Evolutionary conservation across 1,140 invertebrate species (phyloP).

Genomic region (Drosophila ohnishii): DNA sequence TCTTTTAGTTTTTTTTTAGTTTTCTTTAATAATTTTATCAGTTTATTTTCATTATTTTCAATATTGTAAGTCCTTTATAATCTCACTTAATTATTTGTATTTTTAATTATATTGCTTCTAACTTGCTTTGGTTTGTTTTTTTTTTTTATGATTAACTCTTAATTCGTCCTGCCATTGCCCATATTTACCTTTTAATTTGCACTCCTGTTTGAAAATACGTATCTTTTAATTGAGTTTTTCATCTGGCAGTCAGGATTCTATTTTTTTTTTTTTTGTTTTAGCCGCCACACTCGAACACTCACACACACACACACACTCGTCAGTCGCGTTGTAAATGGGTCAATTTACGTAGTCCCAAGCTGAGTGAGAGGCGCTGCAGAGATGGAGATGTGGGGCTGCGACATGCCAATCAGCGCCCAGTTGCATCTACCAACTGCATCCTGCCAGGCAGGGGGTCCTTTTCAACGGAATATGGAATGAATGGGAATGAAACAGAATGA

Average conservation of each 20-base stretch:
- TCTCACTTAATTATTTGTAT: not conserved
- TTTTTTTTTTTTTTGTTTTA: conserved; percentile 16
- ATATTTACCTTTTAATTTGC: conserved; percentile 4
- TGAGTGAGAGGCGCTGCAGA: not conserved
- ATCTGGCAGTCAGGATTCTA: conserved; percentile 12
- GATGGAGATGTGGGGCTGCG: not conserved
- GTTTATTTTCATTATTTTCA: not conserved
- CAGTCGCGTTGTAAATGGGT: conserved; percentile 37
- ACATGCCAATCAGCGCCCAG: conserved; percentile 31
- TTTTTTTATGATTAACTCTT: not conserved
- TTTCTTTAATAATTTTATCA: not conserved
- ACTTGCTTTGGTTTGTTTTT: not conserved
- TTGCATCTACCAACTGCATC: conserved; percentile 9
- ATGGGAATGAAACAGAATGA: conserved; percentile 14
- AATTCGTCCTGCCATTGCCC: not conserved
- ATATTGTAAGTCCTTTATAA: not conserved
- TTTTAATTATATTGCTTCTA: conserved; percentile 9
- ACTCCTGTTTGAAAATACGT: not conserved
- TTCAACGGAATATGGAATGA: not conserved
- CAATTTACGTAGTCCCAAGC: conserved; percentile 18
- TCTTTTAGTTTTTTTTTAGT: not conserved
- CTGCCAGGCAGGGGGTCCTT: conserved; percentile 1
- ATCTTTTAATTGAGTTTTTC: conserved; percentile 49
- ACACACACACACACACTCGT: not conserved
- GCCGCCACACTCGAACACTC: not conserved